A percentile compares a stretch with the other conserved stretches of the same genome.
phyloP scores from a whole-genome alignment of 2,888 invertebrate species.

The Caenorhabditis zanzibari region DNA sequence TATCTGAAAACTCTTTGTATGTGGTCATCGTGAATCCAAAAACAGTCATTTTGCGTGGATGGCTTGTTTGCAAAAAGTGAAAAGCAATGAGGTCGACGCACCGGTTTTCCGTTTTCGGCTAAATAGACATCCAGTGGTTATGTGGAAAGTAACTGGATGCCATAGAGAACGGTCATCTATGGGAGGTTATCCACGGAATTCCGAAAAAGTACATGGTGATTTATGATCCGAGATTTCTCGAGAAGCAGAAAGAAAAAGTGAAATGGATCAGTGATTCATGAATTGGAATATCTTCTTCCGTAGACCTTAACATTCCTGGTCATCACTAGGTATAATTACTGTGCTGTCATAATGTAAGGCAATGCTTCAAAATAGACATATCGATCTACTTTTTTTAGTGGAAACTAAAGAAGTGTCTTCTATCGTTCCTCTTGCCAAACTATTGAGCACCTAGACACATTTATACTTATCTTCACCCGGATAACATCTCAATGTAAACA shows the following conservation, averaged over 20 bases:
- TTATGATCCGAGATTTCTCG: conserved; percentile 35
- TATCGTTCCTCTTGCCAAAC: too few relatives aligned
- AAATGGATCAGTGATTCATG: conserved; percentile 12
- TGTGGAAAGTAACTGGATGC: conserved; percentile 43
- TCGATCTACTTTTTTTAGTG: too few relatives aligned
- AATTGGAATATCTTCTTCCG: neutral
- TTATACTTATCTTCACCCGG: neutral
- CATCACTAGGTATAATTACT: too few relatives aligned
- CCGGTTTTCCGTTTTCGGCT: conserved; percentile 48
- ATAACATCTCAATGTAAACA: neutral
- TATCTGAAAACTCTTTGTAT: conserved; percentile 35
- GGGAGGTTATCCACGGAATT: conserved; percentile 48
- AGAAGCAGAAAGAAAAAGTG: neutral
- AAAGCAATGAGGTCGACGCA: conserved; percentile 56
- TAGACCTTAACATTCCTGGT: neutral
- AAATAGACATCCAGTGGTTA: conserved; percentile 4
- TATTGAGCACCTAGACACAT: neutral
- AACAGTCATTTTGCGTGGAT: conserved; percentile 38
- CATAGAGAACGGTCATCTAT: conserved; percentile 22
- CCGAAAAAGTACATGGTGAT: conserved; percentile 25
- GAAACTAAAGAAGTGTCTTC: too few relatives aligned
- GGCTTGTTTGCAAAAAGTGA: conserved; percentile 61
- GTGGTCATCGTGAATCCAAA: conserved; percentile 26
- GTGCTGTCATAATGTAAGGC: too few relatives aligned
- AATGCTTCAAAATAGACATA: too few relatives aligned